These are phyloP conservation scores for Agonopterix heracliana DNA, from an alignment of 2,888 invertebrate genomes.

Conservation along the genomic window DNA sequence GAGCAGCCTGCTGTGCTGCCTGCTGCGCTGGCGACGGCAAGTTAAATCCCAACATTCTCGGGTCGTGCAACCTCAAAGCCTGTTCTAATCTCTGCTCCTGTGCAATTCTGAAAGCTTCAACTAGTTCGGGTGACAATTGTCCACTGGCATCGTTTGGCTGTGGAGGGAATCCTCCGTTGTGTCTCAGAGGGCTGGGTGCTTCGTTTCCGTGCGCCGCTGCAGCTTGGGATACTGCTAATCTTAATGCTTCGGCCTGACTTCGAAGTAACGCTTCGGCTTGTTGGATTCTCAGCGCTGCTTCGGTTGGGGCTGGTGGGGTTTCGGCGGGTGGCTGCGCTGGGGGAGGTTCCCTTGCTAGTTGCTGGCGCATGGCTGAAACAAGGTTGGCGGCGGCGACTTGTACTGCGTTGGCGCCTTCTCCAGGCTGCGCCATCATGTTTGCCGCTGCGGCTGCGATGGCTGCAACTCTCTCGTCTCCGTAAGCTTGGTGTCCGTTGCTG, in stretches of 20 bases:
- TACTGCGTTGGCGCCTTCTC: constrained; percentile 79
- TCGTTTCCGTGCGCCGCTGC: constrained; percentile 72
- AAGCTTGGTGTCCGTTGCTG: constrained; percentile 80
- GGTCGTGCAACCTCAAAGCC: constrained; percentile 88
- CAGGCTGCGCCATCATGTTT: constrained; percentile 77
- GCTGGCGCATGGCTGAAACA: constrained; percentile 85
- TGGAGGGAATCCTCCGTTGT: constrained; percentile 66
- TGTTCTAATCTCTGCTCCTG: constrained; percentile 90
- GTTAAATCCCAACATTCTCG: constrained; percentile 86
- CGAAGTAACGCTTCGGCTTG: constrained; percentile 88
- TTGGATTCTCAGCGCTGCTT: constrained; percentile 83
- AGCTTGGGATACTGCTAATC: constrained; percentile 87
- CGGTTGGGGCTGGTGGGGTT: constrained; percentile 87
- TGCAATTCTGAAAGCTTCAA: constrained; percentile 81
- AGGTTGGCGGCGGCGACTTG: constrained; percentile 85
- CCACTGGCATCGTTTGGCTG: constrained; percentile 62
- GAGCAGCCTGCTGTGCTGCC: constrained; percentile 31
- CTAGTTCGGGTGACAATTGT: constrained; percentile 81
- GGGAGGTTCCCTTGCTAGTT: constrained; percentile 67
- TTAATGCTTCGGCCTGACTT: constrained; percentile 90
- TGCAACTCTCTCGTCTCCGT: constrained; percentile 82
- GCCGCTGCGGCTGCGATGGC: constrained; percentile 82
- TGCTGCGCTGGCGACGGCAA: constrained; percentile 69
- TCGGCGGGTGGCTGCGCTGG: constrained; percentile 84
- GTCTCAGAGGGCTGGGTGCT: constrained; percentile 57